Conservation (phyloP, 1,140 invertebrate genomes). For the Drosophila asahinai region DNA sequence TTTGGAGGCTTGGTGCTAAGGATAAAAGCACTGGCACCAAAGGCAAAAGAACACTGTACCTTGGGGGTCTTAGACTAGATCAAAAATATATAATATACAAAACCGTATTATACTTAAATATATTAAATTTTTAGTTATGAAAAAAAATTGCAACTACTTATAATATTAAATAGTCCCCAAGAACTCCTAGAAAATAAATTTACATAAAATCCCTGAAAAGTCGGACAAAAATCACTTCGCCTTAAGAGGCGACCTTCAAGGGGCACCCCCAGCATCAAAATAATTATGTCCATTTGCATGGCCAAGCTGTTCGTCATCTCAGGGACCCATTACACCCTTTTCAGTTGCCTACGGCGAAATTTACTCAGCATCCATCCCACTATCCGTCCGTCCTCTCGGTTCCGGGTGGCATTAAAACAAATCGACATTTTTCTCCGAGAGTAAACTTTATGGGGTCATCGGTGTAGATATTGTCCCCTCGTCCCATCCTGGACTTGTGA, state of each 20-base stretch:
- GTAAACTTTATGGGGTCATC: constrained; percentile 39
- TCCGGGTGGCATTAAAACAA: constrained; percentile 45
- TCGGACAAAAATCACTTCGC: too few species aligned
- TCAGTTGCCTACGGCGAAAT: constrained; percentile 16
- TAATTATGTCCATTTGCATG: constrained; percentile 78
- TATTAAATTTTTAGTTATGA: neutral
- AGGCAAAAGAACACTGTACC: neutral
- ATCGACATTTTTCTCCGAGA: constrained; percentile 41
- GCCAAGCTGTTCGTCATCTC: constrained; percentile 57
- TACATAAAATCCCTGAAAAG: neutral
- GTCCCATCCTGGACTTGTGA: constrained; percentile 14
- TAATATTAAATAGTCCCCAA: too few species aligned
- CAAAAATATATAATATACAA: neutral
- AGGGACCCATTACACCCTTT: constrained; percentile 69
- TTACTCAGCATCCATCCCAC: neutral
- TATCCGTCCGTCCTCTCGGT: constrained; percentile 13
- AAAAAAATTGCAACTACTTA: neutral
- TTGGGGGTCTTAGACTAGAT: neutral
- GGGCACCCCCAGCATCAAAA: constrained; percentile 41
- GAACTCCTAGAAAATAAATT: neutral
- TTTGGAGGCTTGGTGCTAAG: constrained; percentile 24
- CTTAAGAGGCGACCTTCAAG: constrained; percentile 8
- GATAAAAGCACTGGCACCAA: constrained; percentile 40
- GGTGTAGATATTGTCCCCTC: constrained; percentile 33
- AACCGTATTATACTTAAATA: too few species aligned